phyloP scores from a whole-genome alignment of 1,140 invertebrate species.

The Aphidius ervi region DNA sequence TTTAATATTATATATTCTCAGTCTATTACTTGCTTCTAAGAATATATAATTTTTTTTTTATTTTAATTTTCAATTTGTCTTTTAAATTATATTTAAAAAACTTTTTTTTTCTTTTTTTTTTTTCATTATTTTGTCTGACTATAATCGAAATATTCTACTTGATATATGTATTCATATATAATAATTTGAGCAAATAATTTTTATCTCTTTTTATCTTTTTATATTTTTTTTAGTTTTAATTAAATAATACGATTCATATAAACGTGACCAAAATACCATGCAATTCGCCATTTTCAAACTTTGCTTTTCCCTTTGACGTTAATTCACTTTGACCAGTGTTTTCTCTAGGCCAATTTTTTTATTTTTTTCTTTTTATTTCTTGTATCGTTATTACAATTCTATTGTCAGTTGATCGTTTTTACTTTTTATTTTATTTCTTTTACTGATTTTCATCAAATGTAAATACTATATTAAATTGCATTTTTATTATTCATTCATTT shows the following conservation, averaged over 20 bases:
- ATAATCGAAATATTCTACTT: not conserved
- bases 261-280: constrained; percentile 33
- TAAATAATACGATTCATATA: constrained; percentile 33
- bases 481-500: too few relatives aligned
- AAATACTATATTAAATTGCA: too few relatives aligned
- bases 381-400: not conserved
- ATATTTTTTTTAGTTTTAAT: constrained; percentile 29
- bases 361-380: not conserved
- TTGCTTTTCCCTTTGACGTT: constrained; percentile 12
- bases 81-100: not conserved
- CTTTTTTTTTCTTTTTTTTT: not conserved
- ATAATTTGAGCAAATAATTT: constrained; percentile 14
- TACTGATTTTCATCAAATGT: not conserved
- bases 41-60: not conserved
- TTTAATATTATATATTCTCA: too few relatives aligned
- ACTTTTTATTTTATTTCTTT: not conserved
- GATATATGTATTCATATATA: too few relatives aligned
- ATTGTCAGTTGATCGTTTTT: not conserved
- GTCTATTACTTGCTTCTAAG: too few relatives aligned
- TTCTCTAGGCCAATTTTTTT: not conserved
- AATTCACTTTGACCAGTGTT: constrained; percentile 6
- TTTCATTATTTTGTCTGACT: not conserved
- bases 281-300: constrained; percentile 22
- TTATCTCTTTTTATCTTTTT: constrained; percentile 4
- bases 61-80: constrained; percentile 1